Base-by-base conservation (phyloP, 92 coral and sea anemone genomes). In the Porites cylindrica region DNA sequence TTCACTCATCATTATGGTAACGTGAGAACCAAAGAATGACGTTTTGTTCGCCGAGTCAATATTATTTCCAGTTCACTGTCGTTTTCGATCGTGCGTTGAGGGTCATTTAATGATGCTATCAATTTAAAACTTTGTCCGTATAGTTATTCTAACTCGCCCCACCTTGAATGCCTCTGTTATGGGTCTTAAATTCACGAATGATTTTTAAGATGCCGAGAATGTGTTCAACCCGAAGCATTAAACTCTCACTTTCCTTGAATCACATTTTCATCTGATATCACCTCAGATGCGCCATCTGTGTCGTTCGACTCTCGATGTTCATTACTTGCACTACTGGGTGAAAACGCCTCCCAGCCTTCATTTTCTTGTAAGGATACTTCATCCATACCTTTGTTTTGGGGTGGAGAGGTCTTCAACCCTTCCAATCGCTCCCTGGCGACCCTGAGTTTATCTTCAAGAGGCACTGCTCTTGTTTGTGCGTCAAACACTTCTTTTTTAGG, bases 361-460 rank as follows among this genome's bases (percentile, higher is more conserved):
- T 7, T 61, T 2, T 14, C 47, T 12, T 76, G 51, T 7, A 43
- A 21, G 20, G 64, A 54, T 10, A 14, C 64, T 19, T 8, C 20
- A 2, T 52, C 65, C 12, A 52, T 63, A 20, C 78, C 54, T 53
- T 20, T 43, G 21, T 70, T 82, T 2, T 24, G 12, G 74, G 73
- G 54, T 10, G 81, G 65, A 47, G 29, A 17, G 10, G 79, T 62
- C 54, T 62, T 83, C 19, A 83, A 63, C 10, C 87, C 80, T 26
- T 83, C 87, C n/a, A 83, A 62, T 19, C 87, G 80, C 32, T 50
- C 81, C 20, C 87, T 64, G 6, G 87, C 87, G 47, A 62, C 51
- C 20, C 59, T 83, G 2, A 83, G 63, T 74, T 83, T 83, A 24
- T 83, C 62, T n/a, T 75, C 87, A 8, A 83, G 81, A 14, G 63